Percentiles rank a stretch among this genome's conserved stretches.
These are phyloP conservation scores for Andinoacara biseriatus DNA, from an alignment of 2,113 vertebrate species.

Conservation along the genomic window DNA sequence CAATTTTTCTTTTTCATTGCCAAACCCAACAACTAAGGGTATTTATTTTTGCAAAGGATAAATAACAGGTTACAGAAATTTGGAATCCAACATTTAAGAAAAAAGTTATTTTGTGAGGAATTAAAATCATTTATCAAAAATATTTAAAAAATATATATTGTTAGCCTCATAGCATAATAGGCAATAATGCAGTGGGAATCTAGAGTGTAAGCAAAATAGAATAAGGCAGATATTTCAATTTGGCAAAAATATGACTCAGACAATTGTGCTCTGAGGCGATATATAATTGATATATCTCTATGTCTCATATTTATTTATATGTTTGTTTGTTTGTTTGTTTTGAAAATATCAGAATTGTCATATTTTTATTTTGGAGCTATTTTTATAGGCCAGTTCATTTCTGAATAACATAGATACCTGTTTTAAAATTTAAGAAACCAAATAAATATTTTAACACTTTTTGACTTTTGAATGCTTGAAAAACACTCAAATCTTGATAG, in stretches of 20 bases:
- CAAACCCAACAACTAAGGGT: background rate
- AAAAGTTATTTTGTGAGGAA: background rate
- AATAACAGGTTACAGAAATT: background rate
- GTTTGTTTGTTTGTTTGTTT: background rate
- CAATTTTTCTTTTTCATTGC: background rate
- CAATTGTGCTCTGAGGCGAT: too few relatives aligned
- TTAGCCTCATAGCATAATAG: too few relatives aligned
- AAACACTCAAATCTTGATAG: background rate
- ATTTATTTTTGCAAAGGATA: background rate
- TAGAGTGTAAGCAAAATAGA: too few relatives aligned
- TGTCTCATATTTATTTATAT: too few relatives aligned
- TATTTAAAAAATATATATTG: too few relatives aligned
- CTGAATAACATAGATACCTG: background rate
- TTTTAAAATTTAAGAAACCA: background rate
- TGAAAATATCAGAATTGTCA: background rate
- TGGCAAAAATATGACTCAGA: too few relatives aligned
- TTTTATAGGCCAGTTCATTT: background rate
- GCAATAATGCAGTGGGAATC: too few relatives aligned
- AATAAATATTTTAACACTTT: background rate
- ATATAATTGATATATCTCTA: too few relatives aligned
- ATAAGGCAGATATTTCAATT: too few relatives aligned
- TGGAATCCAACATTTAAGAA: background rate
- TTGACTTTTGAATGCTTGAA: background rate
- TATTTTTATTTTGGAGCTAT: background rate
- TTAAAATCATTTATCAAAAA: background rate